These are phyloP conservation scores for Hypomecis atomaria DNA, from an alignment of 2,888 invertebrate genomes.

Conservation along the genomic window DNA sequence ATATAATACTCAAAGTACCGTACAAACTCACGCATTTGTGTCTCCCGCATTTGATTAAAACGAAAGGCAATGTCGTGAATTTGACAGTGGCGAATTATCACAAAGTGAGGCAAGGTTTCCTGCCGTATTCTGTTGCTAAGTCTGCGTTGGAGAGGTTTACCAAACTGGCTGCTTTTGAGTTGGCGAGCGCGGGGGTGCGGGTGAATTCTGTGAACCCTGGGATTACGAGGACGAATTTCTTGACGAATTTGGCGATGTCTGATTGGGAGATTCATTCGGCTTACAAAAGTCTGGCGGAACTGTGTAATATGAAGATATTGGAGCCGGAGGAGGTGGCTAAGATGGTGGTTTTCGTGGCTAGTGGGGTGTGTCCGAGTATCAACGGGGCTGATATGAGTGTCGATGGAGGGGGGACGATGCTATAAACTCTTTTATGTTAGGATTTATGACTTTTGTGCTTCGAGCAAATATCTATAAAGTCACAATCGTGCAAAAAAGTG, in stretches of 20 bases:
- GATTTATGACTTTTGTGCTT: not conserved
- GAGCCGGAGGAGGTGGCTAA: constrained; percentile 61
- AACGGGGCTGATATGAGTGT: constrained; percentile 57
- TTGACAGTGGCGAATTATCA: constrained; percentile 93
- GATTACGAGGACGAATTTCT: constrained; percentile 52
- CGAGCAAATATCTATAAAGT: no score
- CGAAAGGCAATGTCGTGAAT: constrained; percentile 93
- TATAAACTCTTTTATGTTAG: not conserved
- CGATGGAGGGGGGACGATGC: constrained; percentile 26
- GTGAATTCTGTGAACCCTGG: constrained; percentile 59
- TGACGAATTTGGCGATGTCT: constrained; percentile 50
- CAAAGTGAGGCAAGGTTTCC: constrained; percentile 57
- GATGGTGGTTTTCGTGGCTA: constrained; percentile 61
- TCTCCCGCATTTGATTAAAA: constrained; percentile 90
- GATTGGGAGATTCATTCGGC: constrained; percentile 48
- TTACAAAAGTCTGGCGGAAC: constrained; percentile 40
- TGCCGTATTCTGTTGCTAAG: constrained; percentile 53
- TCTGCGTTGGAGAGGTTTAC: constrained; percentile 57
- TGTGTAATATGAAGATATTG: constrained; percentile 45
- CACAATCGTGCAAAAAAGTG: no score
- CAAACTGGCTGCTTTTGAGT: constrained; percentile 55
- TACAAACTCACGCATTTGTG: constrained; percentile 91
- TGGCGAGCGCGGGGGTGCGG: constrained; percentile 54
- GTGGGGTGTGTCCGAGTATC: constrained; percentile 57
- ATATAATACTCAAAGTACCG: constrained; percentile 90